Percentiles rank a stretch among this genome's conserved stretches.
Evolutionary conservation across 1,140 invertebrate genomes (phyloP).

Genomic region (Chrysomallon squamiferum): DNA sequence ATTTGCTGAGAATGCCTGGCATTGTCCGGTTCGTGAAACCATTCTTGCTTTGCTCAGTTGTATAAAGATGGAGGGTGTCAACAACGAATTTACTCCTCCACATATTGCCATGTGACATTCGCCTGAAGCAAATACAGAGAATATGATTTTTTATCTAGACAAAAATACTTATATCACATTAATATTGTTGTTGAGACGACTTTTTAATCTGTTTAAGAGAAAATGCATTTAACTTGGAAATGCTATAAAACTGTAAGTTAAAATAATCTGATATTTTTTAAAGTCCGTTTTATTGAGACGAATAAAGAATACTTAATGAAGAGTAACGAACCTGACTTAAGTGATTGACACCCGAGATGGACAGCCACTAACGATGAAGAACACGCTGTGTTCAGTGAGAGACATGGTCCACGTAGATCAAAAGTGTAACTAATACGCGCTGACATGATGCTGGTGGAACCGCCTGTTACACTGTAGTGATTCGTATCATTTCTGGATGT

Average conservation of each 20-base stretch:
- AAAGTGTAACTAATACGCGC: slow-evolving; percentile 35
- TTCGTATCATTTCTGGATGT: slow-evolving; percentile 5
- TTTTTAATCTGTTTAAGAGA: too few relatives aligned
- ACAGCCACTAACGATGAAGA: slow-evolving; percentile 89
- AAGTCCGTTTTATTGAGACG: too few relatives aligned
- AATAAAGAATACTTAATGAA: too few relatives aligned
- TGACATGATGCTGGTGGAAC: slow-evolving; percentile 22
- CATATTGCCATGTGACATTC: slow-evolving; percentile 43
- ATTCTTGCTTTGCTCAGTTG: slow-evolving; percentile 43
- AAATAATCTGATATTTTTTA: too few relatives aligned
- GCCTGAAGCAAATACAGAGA: too few relatives aligned
- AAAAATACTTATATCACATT: too few relatives aligned
- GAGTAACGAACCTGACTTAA: slow-evolving; percentile 74
- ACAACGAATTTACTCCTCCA: slow-evolving; percentile 43
- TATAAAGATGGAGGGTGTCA: slow-evolving; percentile 38
- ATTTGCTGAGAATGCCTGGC: slow-evolving; percentile 40
- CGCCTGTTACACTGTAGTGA: slow-evolving; percentile 32
- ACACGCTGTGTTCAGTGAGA: slow-evolving; percentile 92
- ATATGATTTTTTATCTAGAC: background rate
- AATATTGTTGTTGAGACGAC: too few relatives aligned
- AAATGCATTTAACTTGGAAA: background rate
- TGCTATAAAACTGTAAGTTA: too few relatives aligned
- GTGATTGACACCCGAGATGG: slow-evolving; percentile 84
- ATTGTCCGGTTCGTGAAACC: slow-evolving; percentile 46
- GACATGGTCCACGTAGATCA: slow-evolving; percentile 77